These are phyloP conservation scores for Drosophila parabipectinata DNA, from an alignment of 1,140 invertebrate species.

Conservation along the genomic window DNA sequence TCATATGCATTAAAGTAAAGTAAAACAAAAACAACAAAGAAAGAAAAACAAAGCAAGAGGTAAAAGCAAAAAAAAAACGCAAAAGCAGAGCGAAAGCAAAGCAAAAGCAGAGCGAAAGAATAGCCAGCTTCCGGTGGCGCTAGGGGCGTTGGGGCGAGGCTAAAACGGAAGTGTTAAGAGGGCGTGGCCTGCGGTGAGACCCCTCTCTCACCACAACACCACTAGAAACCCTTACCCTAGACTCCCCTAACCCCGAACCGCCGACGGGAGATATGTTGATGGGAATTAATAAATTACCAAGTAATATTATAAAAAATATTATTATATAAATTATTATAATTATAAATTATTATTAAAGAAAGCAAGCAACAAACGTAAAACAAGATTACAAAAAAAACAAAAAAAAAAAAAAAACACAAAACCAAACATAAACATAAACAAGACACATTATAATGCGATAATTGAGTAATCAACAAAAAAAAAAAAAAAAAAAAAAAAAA, in stretches of 20 bases:
- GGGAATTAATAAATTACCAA: constrained; percentile 81
- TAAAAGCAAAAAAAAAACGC: constrained; percentile 13
- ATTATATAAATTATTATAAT: constrained; percentile 82
- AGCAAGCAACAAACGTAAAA: constrained; percentile 58
- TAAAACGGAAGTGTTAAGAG: background rate
- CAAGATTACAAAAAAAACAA: constrained; percentile 61
- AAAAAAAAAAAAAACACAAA: constrained; percentile 51
- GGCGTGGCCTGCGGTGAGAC: background rate
- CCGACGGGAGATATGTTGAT: constrained; percentile 37
- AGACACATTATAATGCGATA: constrained; percentile 71
- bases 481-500: background rate
- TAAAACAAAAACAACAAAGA: constrained; percentile 45
- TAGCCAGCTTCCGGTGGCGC: background rate
- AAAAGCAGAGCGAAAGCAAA: constrained; percentile 19
- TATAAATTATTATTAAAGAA: constrained; percentile 77
- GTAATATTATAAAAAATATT: constrained; percentile 83
- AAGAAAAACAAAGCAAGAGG: constrained; percentile 15
- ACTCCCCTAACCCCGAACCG: background rate
- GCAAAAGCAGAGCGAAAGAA: constrained; percentile 8
- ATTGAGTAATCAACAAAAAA: constrained; percentile 63
- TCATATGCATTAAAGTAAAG: constrained; percentile 72
- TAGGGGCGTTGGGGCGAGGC: background rate
- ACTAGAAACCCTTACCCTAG: background rate
- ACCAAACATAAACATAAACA: constrained; percentile 57
- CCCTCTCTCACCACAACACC: constrained; percentile 4